A percentile compares a stretch with the other conserved stretches of the same genome.
Conservation (phyloP, 2,888 invertebrate genomes). For the Marasmarcha lunaedactyla region DNA sequence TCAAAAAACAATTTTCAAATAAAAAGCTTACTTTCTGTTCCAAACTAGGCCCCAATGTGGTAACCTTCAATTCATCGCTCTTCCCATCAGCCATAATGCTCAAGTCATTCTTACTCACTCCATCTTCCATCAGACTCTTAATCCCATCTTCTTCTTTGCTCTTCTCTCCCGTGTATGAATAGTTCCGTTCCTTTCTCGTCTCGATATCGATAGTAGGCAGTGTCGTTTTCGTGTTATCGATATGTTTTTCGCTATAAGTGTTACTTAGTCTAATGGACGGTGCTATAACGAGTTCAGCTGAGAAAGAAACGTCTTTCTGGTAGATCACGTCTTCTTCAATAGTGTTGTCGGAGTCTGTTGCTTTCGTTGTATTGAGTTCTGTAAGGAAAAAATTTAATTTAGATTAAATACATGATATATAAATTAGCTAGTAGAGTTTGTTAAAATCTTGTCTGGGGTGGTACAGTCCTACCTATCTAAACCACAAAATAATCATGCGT, state of each 20-base stretch:
- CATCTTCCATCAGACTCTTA: slow-evolving; percentile 54
- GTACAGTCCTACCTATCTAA: too few relatives aligned
- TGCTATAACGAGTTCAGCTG: slow-evolving; percentile 76
- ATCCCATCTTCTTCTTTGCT: slow-evolving; percentile 51
- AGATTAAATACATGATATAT: too few relatives aligned
- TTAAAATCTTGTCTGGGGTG: too few relatives aligned
- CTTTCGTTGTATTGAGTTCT: slow-evolving; percentile 82
- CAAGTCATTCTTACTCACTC: slow-evolving; percentile 50
- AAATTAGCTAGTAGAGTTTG: too few relatives aligned
- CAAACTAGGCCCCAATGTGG: slow-evolving; percentile 73
- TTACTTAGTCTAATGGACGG: slow-evolving; percentile 61
- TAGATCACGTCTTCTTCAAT: slow-evolving; percentile 78
- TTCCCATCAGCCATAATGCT: slow-evolving; percentile 51
- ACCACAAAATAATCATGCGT: too few relatives aligned
- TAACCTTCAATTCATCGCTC: slow-evolving; percentile 37
- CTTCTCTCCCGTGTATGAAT: slow-evolving; percentile 47
- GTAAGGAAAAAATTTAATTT: slow-evolving; percentile 36
- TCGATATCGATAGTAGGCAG: slow-evolving; percentile 25
- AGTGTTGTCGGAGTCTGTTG: slow-evolving; percentile 51
- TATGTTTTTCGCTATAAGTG: slow-evolving; percentile 32
- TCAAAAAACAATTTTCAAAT: too few relatives aligned
- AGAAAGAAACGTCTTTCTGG: slow-evolving; percentile 83
- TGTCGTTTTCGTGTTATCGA: slow-evolving; percentile 23
- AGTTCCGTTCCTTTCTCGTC: slow-evolving; percentile 20
- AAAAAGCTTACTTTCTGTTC: slow-evolving; percentile 76